A percentile compares a stretch with the other conserved stretches of the same genome.
These are phyloP conservation scores for Ips typographus DNA, from an alignment of 1,140 invertebrate species.

Conservation along the genomic window DNA sequence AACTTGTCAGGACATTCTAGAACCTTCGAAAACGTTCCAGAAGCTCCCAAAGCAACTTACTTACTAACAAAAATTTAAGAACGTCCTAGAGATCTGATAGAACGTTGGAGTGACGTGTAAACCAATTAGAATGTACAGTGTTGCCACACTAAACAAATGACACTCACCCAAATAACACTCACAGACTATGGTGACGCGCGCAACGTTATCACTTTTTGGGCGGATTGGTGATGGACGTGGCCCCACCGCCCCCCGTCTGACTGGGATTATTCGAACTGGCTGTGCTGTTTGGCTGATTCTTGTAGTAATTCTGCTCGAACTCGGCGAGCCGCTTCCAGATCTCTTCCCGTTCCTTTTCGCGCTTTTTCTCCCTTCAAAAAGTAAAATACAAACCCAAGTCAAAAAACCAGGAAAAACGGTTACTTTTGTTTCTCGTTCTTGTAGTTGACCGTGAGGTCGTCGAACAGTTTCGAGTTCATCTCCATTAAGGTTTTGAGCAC, in stretches of 20 bases:
- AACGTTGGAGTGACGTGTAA: not conserved
- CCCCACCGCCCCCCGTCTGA: slow-evolving; percentile 7
- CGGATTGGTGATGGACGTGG: slow-evolving; percentile 43
- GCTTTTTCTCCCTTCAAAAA: slow-evolving; percentile 83
- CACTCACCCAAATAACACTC: not conserved
- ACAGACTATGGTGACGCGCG: slow-evolving; percentile 25
- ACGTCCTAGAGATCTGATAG: not conserved
- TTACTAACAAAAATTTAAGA: not conserved
- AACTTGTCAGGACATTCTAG: too few relatives aligned
- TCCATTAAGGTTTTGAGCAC: slow-evolving; percentile 99
- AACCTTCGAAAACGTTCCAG: too few relatives aligned
- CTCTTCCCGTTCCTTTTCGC: slow-evolving; percentile 92
- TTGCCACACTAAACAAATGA: not conserved
- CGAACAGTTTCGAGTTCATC: slow-evolving; percentile 99
- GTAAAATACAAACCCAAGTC: too few relatives aligned
- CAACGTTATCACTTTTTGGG: slow-evolving; percentile 52
- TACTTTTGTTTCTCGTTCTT: slow-evolving; percentile 97
- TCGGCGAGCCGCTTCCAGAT: slow-evolving; percentile 90
- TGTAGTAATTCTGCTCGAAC: slow-evolving; percentile 68
- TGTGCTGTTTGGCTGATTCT: slow-evolving; percentile 41
- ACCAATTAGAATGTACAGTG: not conserved
- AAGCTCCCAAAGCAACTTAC: not conserved
- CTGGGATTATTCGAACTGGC: slow-evolving; percentile 21
- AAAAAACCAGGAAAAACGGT: slow-evolving; percentile 36
- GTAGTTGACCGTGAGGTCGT: slow-evolving; percentile 97